Base-by-base conservation (phyloP, 2,797 vertebrate genomes). In the Arctocebus calabarensis region DNA sequence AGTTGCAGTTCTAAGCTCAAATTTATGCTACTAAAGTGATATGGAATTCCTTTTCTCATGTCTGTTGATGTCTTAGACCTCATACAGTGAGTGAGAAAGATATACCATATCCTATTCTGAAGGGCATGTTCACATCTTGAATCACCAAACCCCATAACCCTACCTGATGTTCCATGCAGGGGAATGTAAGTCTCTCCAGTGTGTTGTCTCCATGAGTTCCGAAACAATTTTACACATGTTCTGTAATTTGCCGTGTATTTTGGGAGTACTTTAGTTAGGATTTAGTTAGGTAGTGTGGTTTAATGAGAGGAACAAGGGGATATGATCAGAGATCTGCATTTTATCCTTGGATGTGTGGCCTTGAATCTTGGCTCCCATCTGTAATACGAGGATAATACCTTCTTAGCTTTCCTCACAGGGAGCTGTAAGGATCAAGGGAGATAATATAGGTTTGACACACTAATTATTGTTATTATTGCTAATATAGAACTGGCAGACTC, bases 221-320 rank as follows among this genome's bases (percentile, higher is more conserved):
- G 74, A 48, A 74, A 84, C 16, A 64, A 59, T 71, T 88, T 87
- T 52, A 79, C 27, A 40, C 20, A 16, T 77, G 23, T 73, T 85
- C 61, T 57, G 13, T 75, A 78, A 85, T 34, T 93, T 85, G 43
- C 64, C 29, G 13, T n/a, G 40, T 82, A 5, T 81, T 88, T 88
- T 40, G 48, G 23, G 82, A 78, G 20, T 62, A 45, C 3, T 62
- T 83, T 85, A 29, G 37, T 84, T 79, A 22, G 57, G 23, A 32
- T 94, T 52, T 93, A 70, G 10, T 62, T 61, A 87, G 66, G 3
- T 13, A 20, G 32, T 71, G 2, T 90, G 82, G 84, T 84, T 96
- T 94, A 87, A n/a, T 45, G 34, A 73, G 34, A 79, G 78, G 55
- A 40, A 88, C n/a, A 71, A 86, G 34, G 40, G 55, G 85, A 27